Base-by-base conservation (phyloP, 2,797 vertebrate genomes). In the Syncerus caffer region DNA sequence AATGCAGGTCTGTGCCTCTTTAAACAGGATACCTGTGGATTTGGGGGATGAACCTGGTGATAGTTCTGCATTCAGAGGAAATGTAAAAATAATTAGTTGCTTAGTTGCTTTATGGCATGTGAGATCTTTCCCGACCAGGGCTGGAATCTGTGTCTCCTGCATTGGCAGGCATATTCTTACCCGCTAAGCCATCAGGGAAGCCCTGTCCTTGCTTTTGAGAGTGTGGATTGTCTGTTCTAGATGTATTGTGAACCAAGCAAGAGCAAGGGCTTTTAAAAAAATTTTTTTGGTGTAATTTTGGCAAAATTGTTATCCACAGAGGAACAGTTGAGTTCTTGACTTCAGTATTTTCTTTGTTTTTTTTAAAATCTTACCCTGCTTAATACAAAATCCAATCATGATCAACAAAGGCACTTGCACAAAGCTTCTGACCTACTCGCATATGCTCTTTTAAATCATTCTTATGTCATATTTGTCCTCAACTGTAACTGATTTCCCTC, bases 311-410 rank as follows among this genome's bases (percentile, higher is more conserved):
- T 67, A 67, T 79, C 67, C 38, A 71, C 1, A 71, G 47, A 97
- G 14, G 57, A 76, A 12, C 38, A 89, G 38, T 31, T 90, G 51
- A 34, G 34, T 85, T 95, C 85, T 95, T 91, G 71, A 83, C 27
- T 60, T 51, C 57, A 53, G 55, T 27, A 6, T 31, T 27, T n/a
- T 67, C n/a, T 74, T 74, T 25, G 12, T 42, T 13, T 19, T 19
- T 55, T 78, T 47, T 4, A 76, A 17, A 76, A 17, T 93, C 85
- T 90, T 60, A 76, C 34, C 27, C 67, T 62, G 58, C 92, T 98
- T 96, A 98, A 94, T 95, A 96, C 3, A 74, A 94, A 98, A 97
- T 47, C 55, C 15, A 58, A 19, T 87, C 29, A 29, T 71, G 7
- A 58, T 79, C 25, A 90, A 55, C 71, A 78, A 92, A 90, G 62